A percentile compares a stretch with the other conserved stretches of the same genome.
phyloP scores from a whole-genome alignment of 2,113 vertebrate species.

The Chaenocephalus aceratus region DNA sequence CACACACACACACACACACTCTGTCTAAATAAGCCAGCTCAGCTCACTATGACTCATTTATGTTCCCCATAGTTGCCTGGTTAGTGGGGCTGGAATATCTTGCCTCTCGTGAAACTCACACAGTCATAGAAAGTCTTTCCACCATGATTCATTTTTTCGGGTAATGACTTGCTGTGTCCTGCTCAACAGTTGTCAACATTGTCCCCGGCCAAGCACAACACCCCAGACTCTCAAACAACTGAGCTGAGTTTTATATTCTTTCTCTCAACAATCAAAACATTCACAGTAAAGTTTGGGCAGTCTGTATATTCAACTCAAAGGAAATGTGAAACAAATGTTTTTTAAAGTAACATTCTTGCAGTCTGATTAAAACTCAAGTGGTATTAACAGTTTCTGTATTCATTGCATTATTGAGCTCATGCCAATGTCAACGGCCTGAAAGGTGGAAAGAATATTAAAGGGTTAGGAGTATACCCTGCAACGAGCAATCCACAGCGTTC shows the following conservation, averaged over 20 bases:
- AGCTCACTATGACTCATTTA: slow-evolving; percentile 74
- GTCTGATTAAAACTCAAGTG: slow-evolving; percentile 30
- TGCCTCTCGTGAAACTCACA: slow-evolving; percentile 65
- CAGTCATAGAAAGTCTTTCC: slow-evolving; percentile 73
- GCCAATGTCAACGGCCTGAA: slow-evolving; percentile 50
- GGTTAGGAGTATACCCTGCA: slow-evolving; percentile 51
- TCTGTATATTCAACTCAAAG: not conserved
- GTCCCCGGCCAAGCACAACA: slow-evolving; percentile 63
- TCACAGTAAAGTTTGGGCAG: slow-evolving; percentile 3
- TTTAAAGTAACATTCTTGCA: slow-evolving; percentile 6
- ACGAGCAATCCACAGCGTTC: slow-evolving; percentile 40
- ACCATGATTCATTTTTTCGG: slow-evolving; percentile 74
- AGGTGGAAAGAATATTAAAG: slow-evolving; percentile 61
- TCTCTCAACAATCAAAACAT: slow-evolving; percentile 48
- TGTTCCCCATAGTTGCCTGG: slow-evolving; percentile 71
- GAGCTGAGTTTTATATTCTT: slow-evolving; percentile 11
- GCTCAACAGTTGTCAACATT: slow-evolving; percentile 72
- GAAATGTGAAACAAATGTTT: slow-evolving; percentile 28
- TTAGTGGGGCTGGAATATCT: slow-evolving; percentile 74
- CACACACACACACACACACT: slow-evolving; percentile 63
- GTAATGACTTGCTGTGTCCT: slow-evolving; percentile 61
- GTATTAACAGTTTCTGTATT: slow-evolving; percentile 23
- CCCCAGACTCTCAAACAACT: slow-evolving; percentile 45
- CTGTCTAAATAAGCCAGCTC: slow-evolving; percentile 76
- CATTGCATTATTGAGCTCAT: slow-evolving; percentile 11